Conservation (phyloP, 2,113 vertebrate genomes). For the Oryzias celebensis region DNA sequence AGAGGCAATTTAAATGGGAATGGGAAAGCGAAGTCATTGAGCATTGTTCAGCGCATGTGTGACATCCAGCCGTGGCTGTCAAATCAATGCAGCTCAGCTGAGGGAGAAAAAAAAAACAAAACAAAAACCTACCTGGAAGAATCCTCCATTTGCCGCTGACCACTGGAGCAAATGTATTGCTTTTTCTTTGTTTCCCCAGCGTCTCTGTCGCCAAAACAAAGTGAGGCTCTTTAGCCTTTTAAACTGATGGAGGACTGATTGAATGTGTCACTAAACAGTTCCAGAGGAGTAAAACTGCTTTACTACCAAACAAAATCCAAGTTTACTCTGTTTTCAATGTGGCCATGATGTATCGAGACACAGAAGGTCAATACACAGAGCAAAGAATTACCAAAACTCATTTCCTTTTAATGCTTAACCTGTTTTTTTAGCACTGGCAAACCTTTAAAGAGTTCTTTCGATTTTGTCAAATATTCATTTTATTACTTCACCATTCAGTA, state of each 20-base stretch:
- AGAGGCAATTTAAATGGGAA: conserved; percentile 99
- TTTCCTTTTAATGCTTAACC: neutral
- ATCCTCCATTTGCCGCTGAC: conserved; percentile 83
- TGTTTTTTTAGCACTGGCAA: conserved; percentile 32
- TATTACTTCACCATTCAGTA: no score
- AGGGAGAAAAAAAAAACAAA: conserved; percentile 72
- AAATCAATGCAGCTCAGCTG: conserved; percentile 95
- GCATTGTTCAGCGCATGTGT: conserved; percentile 87
- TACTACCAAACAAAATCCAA: neutral
- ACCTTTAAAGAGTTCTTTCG: no score
- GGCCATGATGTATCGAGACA: neutral
- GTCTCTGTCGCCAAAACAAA: conserved; percentile 54
- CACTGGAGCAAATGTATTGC: conserved; percentile 80
- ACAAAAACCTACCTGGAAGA: conserved; percentile 91
- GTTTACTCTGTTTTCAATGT: neutral
- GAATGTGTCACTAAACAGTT: conserved; percentile 38
- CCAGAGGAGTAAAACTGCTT: conserved; percentile 1
- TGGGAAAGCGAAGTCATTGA: conserved; percentile 88
- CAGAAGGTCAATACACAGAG: neutral
- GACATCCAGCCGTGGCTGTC: conserved; percentile 92
- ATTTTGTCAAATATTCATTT: no score
- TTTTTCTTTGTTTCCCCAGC: conserved; percentile 48
- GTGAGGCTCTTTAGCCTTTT: conserved; percentile 58
- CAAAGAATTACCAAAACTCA: neutral
- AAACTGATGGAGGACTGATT: conserved; percentile 39